phyloP scores from a whole-genome alignment of 2,113 vertebrate species.

The Colaptes auratus region DNA sequence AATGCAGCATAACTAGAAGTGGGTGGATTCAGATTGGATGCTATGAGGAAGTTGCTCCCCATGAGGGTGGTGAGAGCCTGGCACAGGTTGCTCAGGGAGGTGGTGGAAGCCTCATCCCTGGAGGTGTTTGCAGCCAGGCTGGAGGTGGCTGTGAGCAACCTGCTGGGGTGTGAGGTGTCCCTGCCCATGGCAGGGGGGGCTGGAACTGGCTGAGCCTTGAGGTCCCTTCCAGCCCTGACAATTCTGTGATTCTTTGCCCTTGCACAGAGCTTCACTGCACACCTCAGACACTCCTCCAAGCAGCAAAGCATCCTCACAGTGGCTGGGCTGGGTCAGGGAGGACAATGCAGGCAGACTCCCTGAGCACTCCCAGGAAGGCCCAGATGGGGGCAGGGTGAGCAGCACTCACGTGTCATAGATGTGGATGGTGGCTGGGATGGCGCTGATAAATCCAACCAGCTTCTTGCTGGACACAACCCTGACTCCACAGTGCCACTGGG shows the following conservation, averaged over 20 bases:
- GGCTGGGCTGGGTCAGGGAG: neutral
- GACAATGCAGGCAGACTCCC: rapidly evolving
- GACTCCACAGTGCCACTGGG: conserved; percentile 98
- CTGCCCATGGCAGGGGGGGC: too few species aligned
- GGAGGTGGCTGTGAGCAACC: too few species aligned
- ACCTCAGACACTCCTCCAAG: neutral
- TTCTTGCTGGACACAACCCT: conserved; percentile 96
- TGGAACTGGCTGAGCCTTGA: too few species aligned
- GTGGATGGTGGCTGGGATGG: conserved; percentile 92
- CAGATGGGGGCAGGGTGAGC: neutral
- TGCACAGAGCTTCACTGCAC: neutral
- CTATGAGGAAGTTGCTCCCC: too few species aligned
- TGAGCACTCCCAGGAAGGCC: neutral
- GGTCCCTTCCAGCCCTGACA: too few species aligned
- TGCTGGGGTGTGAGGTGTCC: too few species aligned
- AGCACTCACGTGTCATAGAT: conserved; percentile 92
- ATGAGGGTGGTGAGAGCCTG: too few species aligned
- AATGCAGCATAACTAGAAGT: too few species aligned
- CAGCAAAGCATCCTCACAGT: neutral
- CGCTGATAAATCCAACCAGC: conserved; percentile 97
- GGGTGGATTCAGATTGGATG: too few species aligned
- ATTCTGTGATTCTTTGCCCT: neutral
- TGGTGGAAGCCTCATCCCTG: too few species aligned
- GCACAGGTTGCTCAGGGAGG: too few species aligned
- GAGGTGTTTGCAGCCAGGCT: too few species aligned